Evolutionary conservation across 2,888 invertebrate genomes (phyloP), one percentile per base, ranked within the genome.

Genomic region (Tryphoninae sp.): DNA sequence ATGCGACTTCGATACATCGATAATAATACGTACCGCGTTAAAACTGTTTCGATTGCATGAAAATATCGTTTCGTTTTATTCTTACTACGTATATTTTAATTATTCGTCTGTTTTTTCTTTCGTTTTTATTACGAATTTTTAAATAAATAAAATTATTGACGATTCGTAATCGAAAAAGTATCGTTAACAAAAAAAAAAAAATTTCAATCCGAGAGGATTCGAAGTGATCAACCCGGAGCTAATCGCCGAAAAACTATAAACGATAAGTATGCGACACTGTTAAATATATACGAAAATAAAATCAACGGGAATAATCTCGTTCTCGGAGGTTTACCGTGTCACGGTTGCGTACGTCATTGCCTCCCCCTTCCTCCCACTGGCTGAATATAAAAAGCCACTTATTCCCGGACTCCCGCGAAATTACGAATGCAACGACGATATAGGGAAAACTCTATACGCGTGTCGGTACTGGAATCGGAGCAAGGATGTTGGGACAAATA

Each of bases 241-340:
- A 33, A 26, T 6, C 33, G 33, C 1, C 33, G 4, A 33, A 26
- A 26, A 26, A 26, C 26, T 33, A 33, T 33, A 33, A 33, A 33
- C 33, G 33, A 33, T 33, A 33, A 33, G 33, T 33, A 33, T 7
- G 2, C 33, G 6, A 4, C 16, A 22, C 33, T 33, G 58, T 33
- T 59, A 61, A 76, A 59, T 59, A 49, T 61, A 68, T 76, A 67
- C 67, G 49, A 76, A 59, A 71, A 59, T 42, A 23, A 59, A 71
- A 11, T 33, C 33, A 53, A 53, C 68, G 64, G 42, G n/a, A n/a
- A 62, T 67, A 19, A 16, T 51, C 16, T 51, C n/a, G 13, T 51
- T 33, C 6, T 33, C 33, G 33, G 6, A 6, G 33, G 33, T 6
- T 33, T 33, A 33, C 7, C 33, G 33, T 33, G 33, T 33, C 33